phyloP scores from a whole-genome alignment of 1,140 invertebrate species.

The Delia radicum region DNA sequence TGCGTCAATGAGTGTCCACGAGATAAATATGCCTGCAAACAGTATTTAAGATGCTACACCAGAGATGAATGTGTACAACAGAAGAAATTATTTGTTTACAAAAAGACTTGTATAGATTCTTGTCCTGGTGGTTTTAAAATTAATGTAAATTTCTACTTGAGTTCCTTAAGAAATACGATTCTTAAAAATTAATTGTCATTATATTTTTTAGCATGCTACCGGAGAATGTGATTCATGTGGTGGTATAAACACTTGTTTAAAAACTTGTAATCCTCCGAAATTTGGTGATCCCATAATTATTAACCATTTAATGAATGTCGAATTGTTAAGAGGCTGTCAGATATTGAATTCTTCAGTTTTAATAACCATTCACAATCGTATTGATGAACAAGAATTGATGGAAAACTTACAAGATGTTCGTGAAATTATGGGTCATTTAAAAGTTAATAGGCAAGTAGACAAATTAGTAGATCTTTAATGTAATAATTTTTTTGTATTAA shows the following conservation, averaged over 20 bases:
- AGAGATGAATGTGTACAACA: conserved; percentile 32
- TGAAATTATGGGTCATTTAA: conserved; percentile 45
- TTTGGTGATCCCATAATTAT: background rate
- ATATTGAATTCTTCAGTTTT: conserved; percentile 41
- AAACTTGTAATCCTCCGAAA: background rate
- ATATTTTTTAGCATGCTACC: background rate
- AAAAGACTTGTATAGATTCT: conserved; percentile 35
- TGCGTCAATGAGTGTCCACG: conserved; percentile 42
- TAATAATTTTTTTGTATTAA: background rate
- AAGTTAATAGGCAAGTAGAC: conserved; percentile 36
- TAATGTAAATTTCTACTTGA: conserved; percentile 26
- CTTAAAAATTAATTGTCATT: background rate
- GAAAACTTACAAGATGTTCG: conserved; percentile 34
- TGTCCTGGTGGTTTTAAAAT: conserved; percentile 41
- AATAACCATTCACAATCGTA: conserved; percentile 37
- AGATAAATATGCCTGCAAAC: conserved; percentile 36
- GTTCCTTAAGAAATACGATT: background rate
- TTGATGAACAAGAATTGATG: conserved; percentile 39
- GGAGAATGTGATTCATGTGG: conserved; percentile 34
- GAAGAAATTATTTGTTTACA: conserved; percentile 23
- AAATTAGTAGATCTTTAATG: background rate
- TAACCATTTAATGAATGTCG: conserved; percentile 31
- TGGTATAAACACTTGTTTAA: conserved; percentile 22
- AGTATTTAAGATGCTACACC: conserved; percentile 42
- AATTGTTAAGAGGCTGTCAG: conserved; percentile 42